These are phyloP conservation scores for Nemotelus nigrinus DNA, from an alignment of 2,888 invertebrate species.

Conservation along the genomic window DNA sequence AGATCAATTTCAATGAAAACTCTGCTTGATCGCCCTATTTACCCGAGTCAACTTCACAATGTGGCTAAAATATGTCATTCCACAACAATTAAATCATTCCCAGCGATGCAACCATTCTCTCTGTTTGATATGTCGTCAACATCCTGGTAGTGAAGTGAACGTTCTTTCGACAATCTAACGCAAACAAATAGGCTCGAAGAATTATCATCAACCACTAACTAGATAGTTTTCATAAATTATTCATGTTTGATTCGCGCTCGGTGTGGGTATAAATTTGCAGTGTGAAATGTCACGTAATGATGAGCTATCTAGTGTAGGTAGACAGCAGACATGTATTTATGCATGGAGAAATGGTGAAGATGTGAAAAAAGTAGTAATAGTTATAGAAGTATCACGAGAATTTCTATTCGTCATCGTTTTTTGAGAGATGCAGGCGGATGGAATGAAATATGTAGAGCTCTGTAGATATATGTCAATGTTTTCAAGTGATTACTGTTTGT, in stretches of 20 bases:
- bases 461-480: no score
- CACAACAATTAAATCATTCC: no score
- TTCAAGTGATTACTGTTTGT: no score
- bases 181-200: not conserved
- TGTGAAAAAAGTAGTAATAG: not conserved
- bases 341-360: not conserved
- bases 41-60: not conserved
- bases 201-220: not conserved
- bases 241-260: not conserved
- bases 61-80: not conserved
- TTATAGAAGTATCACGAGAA: not conserved
- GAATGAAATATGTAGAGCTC: no score
- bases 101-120: not conserved
- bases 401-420: not conserved
- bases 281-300: conserved; percentile 10
- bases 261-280: not conserved
- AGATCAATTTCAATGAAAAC: no score
- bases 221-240: not conserved
- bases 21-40: no score
- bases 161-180: not conserved
- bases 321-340: not conserved
- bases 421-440: not conserved
- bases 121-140: not conserved
- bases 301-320: not conserved
- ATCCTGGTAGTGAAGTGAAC: not conserved